Base-by-base conservation (phyloP, 2,113 vertebrate species). In the Alosa alosa region DNA sequence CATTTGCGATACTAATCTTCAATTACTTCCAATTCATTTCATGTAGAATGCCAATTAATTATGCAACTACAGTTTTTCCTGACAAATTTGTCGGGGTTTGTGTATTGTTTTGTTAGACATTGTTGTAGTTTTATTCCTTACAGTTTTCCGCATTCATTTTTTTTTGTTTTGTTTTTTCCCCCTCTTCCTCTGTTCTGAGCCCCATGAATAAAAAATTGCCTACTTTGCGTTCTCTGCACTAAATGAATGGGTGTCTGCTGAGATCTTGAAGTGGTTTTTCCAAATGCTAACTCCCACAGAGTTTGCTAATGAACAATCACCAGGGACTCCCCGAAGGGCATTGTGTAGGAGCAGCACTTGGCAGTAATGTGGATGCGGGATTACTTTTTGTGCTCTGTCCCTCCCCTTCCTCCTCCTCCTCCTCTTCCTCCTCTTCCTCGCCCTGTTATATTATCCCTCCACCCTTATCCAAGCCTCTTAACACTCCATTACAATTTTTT, bases 281-380 rank as follows among this genome's bases (percentile, higher is more conserved):
- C 68, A 82, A 92, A 90, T 86, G 86, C 87, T 88, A 88, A 86
- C 93, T 92, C 93, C 93, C 83, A 92, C 93, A 88, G 94, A 91
- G 93, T 92, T 91, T 91, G 89, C 94, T 94, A 94, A 95, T 95
- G 94, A 95, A 93, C 92, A 93, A 93, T 93, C 93, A 93, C 91
- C 91, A 89, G 90, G 83, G 88, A 84, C 90, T 91, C 92, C 91
- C 92, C 87, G 85, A 90, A 90, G 91, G 91, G 91, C 89, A 90
- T 86, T 93, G 91, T 91, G 89, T 87, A 90, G 90, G 89, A 90
- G 49, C 44, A 52, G 89, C 88, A 78, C 89, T 85, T 88, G 89
- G 91, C 87, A 88, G 86, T n/a, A 83, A 91, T 90, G 90, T 89
- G 87, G 92, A 92, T 92, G 93, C 90, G 55, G 94, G 93, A 93